Conservation (phyloP, 2,888 invertebrate genomes). For the Spilarctia lutea region DNA sequence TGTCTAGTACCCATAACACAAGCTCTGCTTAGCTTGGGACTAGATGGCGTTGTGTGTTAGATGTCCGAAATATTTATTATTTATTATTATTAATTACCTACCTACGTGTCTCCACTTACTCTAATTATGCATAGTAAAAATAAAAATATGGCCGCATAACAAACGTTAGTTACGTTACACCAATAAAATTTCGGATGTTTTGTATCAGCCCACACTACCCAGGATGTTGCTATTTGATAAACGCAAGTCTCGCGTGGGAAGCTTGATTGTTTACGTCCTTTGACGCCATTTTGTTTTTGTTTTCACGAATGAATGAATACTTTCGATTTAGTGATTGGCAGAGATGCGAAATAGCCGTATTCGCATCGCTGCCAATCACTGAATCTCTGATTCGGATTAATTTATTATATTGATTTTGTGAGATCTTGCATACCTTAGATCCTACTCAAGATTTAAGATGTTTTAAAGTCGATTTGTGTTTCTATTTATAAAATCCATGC, state of each 20-base stretch:
- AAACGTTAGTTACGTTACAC: conserved; percentile 37
- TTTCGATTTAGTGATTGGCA: conserved; percentile 51
- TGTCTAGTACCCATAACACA: too few relatives aligned
- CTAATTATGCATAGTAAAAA: conserved; percentile 25
- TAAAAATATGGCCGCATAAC: conserved; percentile 31
- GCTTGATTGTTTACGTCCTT: conserved; percentile 70
- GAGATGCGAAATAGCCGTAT: conserved; percentile 19
- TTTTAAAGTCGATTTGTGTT: background rate
- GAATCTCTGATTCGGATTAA: conserved; percentile 25
- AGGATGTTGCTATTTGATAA: conserved; percentile 69
- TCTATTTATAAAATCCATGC: background rate
- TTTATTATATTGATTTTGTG: conserved; percentile 17
- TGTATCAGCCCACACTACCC: conserved; percentile 58
- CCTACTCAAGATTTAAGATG: background rate
- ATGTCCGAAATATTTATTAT: too few relatives aligned
- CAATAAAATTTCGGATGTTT: conserved; percentile 58
- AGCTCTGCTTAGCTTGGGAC: too few relatives aligned
- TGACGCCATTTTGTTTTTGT: conserved; percentile 61
- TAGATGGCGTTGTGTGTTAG: too few relatives aligned
- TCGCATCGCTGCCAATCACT: too few relatives aligned
- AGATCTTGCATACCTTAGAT: background rate
- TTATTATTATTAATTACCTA: too few relatives aligned
- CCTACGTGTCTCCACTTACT: background rate
- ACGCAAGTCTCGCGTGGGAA: conserved; percentile 67
- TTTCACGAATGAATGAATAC: conserved; percentile 60